Percentiles rank a stretch among this genome's conserved stretches.
phyloP scores from a whole-genome alignment of 2,797 vertebrate genomes.

The Molossus molossus region DNA sequence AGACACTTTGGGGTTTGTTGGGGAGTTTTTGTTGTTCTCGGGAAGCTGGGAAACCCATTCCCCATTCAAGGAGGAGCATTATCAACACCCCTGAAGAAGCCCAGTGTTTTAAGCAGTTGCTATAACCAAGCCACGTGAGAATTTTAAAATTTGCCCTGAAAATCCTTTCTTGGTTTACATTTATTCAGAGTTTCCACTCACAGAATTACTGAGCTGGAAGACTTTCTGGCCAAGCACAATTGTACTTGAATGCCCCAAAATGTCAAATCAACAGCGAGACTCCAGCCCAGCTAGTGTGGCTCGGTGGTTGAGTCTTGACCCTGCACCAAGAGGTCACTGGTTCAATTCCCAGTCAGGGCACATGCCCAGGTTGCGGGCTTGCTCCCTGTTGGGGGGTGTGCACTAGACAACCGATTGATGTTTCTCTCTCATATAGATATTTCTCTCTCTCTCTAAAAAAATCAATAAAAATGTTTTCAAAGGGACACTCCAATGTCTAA shows the following conservation, averaged over 20 bases:
- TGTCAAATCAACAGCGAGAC: neutral
- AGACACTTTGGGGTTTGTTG: constrained; percentile 52
- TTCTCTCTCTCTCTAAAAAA: neutral
- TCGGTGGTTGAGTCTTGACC: neutral
- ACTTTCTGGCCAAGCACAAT: neutral
- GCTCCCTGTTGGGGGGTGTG: neutral
- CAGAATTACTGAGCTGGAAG: constrained; percentile 31
- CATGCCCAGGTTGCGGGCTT: neutral
- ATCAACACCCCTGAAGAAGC: neutral
- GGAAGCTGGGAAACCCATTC: constrained; percentile 54
- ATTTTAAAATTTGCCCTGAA: constrained; percentile 22
- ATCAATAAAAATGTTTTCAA: neutral
- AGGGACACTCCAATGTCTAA: neutral
- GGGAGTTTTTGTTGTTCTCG: neutral
- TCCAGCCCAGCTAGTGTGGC: neutral
- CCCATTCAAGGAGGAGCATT: constrained; percentile 2
- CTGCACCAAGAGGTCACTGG: neutral
- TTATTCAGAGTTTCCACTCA: constrained; percentile 53
- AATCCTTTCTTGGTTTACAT: neutral
- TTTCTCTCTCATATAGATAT: neutral
- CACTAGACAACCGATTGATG: neutral
- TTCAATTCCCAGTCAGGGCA: neutral
- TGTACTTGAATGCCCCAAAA: neutral
- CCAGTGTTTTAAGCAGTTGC: neutral
- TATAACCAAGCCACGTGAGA: neutral